These are phyloP conservation scores for Nannoperca obscura DNA, from an alignment of 2,797 vertebrate species.

Conservation along the genomic window DNA sequence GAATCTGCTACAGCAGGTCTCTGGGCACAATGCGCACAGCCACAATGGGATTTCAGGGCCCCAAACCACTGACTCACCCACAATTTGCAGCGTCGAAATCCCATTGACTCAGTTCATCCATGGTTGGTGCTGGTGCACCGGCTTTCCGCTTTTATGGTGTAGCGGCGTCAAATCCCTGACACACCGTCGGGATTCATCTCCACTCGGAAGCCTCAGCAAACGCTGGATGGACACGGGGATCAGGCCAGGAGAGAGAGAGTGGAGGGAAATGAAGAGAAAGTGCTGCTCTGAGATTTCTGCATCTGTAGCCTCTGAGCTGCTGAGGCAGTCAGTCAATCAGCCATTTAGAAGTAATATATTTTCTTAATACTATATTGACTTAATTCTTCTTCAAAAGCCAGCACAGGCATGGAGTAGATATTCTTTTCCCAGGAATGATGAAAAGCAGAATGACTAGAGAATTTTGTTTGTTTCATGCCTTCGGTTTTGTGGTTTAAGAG, in stretches of 20 bases:
- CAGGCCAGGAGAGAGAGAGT: constrained; percentile 48
- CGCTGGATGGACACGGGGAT: constrained; percentile 76
- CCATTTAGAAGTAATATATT: constrained; percentile 51
- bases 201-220: constrained; percentile 80
- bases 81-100: constrained; percentile 75
- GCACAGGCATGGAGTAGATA: constrained; percentile 27
- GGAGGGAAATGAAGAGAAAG: constrained; percentile 56
- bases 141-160: constrained; percentile 67
- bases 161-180: constrained; percentile 75
- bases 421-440: constrained; percentile 19
- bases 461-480: constrained; percentile 34
- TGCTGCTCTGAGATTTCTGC: constrained; percentile 72
- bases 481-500: constrained; percentile 25
- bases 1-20: constrained; percentile 74
- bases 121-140: constrained; percentile 51
- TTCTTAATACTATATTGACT: constrained; percentile 65
- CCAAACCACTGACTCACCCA: constrained; percentile 75
- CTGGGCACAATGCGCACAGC: constrained; percentile 59
- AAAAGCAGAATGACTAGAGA: constrained; percentile 32
- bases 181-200: constrained; percentile 74
- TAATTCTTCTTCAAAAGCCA: constrained; percentile 62
- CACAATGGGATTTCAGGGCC: constrained; percentile 78
- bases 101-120: constrained; percentile 71
- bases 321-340: constrained; percentile 70
- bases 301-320: constrained; percentile 67